Base-by-base conservation (phyloP, 2,113 vertebrate species). In the Crotalus horridus region DNA sequence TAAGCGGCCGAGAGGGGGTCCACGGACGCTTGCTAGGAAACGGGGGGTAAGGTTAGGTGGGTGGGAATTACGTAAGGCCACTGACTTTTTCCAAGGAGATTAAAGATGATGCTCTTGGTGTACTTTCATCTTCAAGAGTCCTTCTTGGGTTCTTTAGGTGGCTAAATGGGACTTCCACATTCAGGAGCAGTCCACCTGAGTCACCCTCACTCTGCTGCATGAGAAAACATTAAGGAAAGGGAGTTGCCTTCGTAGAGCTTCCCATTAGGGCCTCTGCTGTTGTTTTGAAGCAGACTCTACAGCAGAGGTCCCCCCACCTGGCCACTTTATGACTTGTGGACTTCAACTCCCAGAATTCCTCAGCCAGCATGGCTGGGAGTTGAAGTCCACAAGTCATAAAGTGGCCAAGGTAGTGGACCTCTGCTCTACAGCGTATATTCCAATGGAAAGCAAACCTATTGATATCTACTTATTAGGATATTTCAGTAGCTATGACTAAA, bases 1-100 rank as follows among this genome's bases (percentile, higher is more conserved):
- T 99, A 98, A 96, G 95, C 43, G 29, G 46, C 46, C 8, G 5
- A 4, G 33, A 26, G 10, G 15, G 43, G 26, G 24, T 17, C 46
- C 17, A 17, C 1, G 4, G 8, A 39, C 0, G 2, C 7, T 13
- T 53, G 26, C 48, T 87, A 53, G 29, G 88, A 89, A 55, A 43
- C 9, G 8, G 48, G 24, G 81, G 39, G 3, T 56, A 20, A 74
- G 69, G 6, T 21, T 55, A 43, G n/a, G n/a, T 29, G 17, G 12
- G n/a, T 0, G 0, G 74, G 0, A 15, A 17, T 17, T 15, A 26
- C 53, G 53, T 69, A 48, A 61, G 39, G 23, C 0, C 48, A 12
- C 21, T n/a, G 69, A n/a, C 48, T 85, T 55, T 94, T 89, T 0
- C 0, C 89, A 74, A 88, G 59, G 86, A 26, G 33, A 51, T 39